phyloP scores from a whole-genome alignment of 30 jellyfish, hydroid and myxozoan genomes.

The Aurelia aurita region DNA sequence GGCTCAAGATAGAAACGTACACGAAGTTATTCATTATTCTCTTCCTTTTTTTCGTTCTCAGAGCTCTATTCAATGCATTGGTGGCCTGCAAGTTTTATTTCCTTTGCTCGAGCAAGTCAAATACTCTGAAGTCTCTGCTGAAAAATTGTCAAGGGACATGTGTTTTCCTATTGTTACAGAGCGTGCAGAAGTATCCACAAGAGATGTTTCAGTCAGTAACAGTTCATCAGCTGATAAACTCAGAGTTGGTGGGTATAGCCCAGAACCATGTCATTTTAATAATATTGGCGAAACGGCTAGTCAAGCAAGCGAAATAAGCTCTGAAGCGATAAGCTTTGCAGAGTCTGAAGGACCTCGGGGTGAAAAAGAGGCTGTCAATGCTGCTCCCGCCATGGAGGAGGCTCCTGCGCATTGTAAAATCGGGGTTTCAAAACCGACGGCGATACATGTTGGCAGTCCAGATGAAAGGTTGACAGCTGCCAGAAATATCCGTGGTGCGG shows the following conservation, averaged over 20 bases:
- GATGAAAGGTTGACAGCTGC: neutral
- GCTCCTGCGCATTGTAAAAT: neutral
- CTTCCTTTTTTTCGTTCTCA: too few relatives aligned
- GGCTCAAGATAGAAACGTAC: too few relatives aligned
- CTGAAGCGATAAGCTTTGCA: too few relatives aligned
- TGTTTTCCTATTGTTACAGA: conserved; percentile 7
- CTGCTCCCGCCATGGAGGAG: neutral
- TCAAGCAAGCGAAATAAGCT: neutral
- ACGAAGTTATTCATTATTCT: too few relatives aligned
- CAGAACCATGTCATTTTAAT: conserved; percentile 31
- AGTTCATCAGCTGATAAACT: neutral
- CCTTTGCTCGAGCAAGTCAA: conserved; percentile 92
- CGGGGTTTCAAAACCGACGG: too few relatives aligned
- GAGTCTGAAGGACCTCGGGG: neutral
- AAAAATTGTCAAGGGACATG: conserved; percentile 32
- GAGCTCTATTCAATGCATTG: conserved; percentile 94
- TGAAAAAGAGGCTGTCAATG: neutral
- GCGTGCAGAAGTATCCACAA: conserved; percentile 29
- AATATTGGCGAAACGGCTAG: conserved; percentile 28
- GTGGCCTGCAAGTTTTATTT: conserved; percentile 85
- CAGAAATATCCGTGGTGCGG: neutral
- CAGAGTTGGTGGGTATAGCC: neutral
- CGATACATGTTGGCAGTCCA: neutral
- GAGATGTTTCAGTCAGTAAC: conserved; percentile 16
- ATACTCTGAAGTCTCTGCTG: conserved; percentile 19